Evolutionary conservation across 2,888 invertebrate species (phyloP), one percentile per base, ranked within the genome.

Genomic region (Stenolophus ochropezus): DNA sequence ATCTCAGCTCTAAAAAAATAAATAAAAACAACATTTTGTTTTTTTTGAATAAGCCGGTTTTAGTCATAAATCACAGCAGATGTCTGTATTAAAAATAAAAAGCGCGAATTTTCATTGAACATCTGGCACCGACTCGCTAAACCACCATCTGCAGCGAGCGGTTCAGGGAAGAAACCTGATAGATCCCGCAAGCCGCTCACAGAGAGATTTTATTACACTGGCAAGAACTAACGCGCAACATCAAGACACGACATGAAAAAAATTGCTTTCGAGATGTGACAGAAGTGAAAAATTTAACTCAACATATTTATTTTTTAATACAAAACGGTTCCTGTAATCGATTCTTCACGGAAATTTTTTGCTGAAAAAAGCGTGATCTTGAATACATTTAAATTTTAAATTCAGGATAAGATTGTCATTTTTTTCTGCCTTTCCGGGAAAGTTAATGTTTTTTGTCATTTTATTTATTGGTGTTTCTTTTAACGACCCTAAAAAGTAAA

Each of bases 21-120:
- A 75, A 75, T 14, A 53, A 51, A 25, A 51, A 74, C 74, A 51
- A 1, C 33, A 42, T 33, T 74, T 74, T 75, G 18, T 16, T 53
- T 71, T 61, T 74, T 53, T 53, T 53, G 27, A 75, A 75, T 75
- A 75, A 75, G 18, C 27, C 53, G 6, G 25, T 49, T 53, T 25
- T 14, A 25, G 53, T 56, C 71, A 80, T 80, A 80, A 80, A 80
- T 80, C 80, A 80, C 71, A 42, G 47, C 73, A 80, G 73, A 73
- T 77, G 77, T 65, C 77, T 65, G 65, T 77, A 77, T 80, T 73
- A 80, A 53, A 80, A 80, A 77, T 51, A 80, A 79, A 65, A 69
- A 56, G 56, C 56, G 80, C 73, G 73, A 73, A 73, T 80, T 73
- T 73, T 78, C 47, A 79, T 73, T 73, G 33, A 73, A 80, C 80